Evolutionary conservation across 2,888 invertebrate species (phyloP), one percentile per base, ranked within the genome.

Genomic region (Schizaphis graminum): DNA sequence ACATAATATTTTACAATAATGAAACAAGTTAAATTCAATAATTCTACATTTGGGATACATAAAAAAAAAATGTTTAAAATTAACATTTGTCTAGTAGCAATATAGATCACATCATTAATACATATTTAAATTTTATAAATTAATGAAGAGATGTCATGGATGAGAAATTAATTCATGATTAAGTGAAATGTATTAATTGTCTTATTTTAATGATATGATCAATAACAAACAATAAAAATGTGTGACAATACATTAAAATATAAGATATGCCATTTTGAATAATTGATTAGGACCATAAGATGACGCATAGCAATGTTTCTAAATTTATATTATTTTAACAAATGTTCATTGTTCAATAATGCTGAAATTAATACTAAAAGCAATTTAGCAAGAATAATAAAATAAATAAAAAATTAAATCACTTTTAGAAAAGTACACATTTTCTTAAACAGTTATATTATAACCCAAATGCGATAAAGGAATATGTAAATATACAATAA

Each of bases 191-290:
- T 35, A 86, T 85, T 28, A 41, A 88, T 77, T 92, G 41, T 92
- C 67, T 92, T 92, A 92, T 67, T 88, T 77, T 92, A 92, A 88
- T 92, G 92, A 92, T 92, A 92, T 92, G 92, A 88, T 88, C 88
- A 92, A 92, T 88, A 92, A 87, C 56, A 88, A 92, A 86, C 44
- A 91, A 91, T 86, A 86, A 13, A 61, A 86, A 61, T 47, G 57
- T 41, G n/a, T 86, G 91, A 86, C 84, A 44, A 84, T 86, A 44
- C 35, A 47, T 86, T 92, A 88, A 53, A 49, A 41, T 28, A 77
- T 53, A 77, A 92, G 88, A 92, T 92, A 92, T 92, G 88, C 53
- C 35, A 49, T 47, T 61, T 61, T 86, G 57, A 61, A 61, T 86
- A 56, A 86, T 87, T 87, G 87, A 92, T 87, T 47, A 61, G 35